phyloP scores from a whole-genome alignment of 2,888 invertebrate genomes.

The Cryptocheilus praepositus region DNA sequence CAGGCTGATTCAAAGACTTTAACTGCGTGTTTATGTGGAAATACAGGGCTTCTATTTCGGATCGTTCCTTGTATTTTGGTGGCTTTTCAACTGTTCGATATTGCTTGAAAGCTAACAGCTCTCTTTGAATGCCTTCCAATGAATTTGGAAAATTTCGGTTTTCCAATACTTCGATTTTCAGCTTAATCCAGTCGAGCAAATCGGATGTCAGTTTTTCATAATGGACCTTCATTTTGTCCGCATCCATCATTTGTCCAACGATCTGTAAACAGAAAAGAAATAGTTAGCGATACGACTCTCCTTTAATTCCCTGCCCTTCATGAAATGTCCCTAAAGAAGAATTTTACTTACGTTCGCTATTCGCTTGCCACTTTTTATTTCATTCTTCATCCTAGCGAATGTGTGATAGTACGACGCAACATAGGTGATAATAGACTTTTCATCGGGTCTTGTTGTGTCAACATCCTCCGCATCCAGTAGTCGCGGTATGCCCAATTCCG shows the following conservation, averaged over 20 bases:
- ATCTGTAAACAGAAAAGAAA: conserved; percentile 80
- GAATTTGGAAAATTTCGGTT: conserved; percentile 95
- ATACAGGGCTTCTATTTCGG: conserved; percentile 96
- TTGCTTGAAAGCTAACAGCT: conserved; percentile 92
- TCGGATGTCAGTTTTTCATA: conserved; percentile 91
- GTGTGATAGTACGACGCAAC: conserved; percentile 99
- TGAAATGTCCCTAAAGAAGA: neutral
- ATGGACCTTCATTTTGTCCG: conserved; percentile 92
- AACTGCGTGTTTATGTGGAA: conserved; percentile 97
- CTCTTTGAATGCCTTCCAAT: conserved; percentile 94
- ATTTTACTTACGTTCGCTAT: conserved; percentile 89
- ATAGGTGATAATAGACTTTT: conserved; percentile 99
- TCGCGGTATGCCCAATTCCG: conserved; percentile 93
- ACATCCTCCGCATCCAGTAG: conserved; percentile 98
- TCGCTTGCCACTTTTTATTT: conserved; percentile 96
- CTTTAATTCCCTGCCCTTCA: too few species aligned
- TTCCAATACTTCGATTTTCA: conserved; percentile 88
- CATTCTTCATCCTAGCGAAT: conserved; percentile 99
- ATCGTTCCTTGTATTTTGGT: conserved; percentile 97
- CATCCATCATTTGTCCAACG: conserved; percentile 96
- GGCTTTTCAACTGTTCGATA: conserved; percentile 98
- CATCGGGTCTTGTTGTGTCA: conserved; percentile 95
- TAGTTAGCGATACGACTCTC: neutral
- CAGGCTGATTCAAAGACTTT: conserved; percentile 93
- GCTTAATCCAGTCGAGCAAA: conserved; percentile 94